phyloP scores from a whole-genome alignment of 2,888 invertebrate genomes.

The Acleris literana region DNA sequence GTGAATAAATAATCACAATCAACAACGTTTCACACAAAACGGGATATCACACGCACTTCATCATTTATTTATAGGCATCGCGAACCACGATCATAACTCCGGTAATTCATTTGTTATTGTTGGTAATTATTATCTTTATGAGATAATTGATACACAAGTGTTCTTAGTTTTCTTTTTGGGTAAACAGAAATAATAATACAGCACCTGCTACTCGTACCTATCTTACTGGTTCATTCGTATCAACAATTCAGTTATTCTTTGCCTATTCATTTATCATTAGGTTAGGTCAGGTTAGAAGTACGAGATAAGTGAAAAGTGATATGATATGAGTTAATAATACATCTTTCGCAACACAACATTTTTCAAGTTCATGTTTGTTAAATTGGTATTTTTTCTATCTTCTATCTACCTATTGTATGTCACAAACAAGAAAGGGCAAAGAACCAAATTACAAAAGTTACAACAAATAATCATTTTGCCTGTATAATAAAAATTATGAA shows the following conservation, averaged over 20 bases:
- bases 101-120: conserved; percentile 12
- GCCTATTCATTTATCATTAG: too few species aligned
- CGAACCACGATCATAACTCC: neutral
- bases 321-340: too few species aligned
- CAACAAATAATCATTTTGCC: conserved; percentile 32
- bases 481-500: conserved; percentile 43
- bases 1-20: conserved; percentile 58
- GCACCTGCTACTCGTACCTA: neutral
- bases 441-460: conserved; percentile 31
- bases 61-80: conserved; percentile 31
- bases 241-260: too few species aligned
- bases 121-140: conserved; percentile 13
- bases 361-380: too few species aligned
- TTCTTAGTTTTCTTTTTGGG: neutral
- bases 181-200: neutral
- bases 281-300: too few species aligned
- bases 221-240: too few species aligned
- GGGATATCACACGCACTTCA: conserved; percentile 35
- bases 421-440: conserved; percentile 8
- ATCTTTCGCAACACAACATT: too few species aligned
- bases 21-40: conserved; percentile 31
- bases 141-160: conserved; percentile 1
- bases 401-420: too few species aligned
- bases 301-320: too few species aligned
- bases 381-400: too few species aligned